Conservation (phyloP, 35 echinoderm and acorn worm species). For the Hemicentrotus pulcherrimus region DNA sequence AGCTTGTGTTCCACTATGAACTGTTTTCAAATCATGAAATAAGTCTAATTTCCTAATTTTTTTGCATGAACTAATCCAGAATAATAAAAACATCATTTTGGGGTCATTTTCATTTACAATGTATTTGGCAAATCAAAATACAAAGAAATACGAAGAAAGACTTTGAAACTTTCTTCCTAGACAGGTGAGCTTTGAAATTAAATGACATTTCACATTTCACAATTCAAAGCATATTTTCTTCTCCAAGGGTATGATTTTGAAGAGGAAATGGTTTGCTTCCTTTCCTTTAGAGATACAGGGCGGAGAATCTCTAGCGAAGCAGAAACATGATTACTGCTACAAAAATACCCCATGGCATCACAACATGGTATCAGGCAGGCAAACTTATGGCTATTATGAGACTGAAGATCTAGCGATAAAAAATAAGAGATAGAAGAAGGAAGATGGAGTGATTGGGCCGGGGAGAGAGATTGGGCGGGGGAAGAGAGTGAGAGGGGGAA, state of each 20-base stretch:
- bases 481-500: not conserved
- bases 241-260: not conserved
- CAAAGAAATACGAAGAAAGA: too few species aligned
- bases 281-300: not conserved
- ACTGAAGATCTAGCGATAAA: not conserved
- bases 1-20: too few species aligned
- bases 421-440: not conserved
- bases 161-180: not conserved
- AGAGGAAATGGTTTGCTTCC: conserved; percentile 9
- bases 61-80: not conserved
- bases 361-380: not conserved
- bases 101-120: too few species aligned
- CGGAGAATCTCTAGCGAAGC: not conserved
- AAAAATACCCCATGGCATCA: not conserved
- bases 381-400: conserved; percentile 4
- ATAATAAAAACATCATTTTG: too few species aligned
- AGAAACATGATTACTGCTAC: conserved; percentile 7
- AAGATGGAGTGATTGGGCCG: not conserved
- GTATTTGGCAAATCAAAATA: too few species aligned
- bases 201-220: not conserved
- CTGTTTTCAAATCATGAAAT: too few species aligned
- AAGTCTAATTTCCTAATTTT: too few species aligned
- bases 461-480: not conserved
- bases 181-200: not conserved
- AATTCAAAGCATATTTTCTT: not conserved